Evolutionary conservation across 2,113 vertebrate species (phyloP), one percentile per base, ranked within the genome.

Genomic region (Clarias macrocephalus): DNA sequence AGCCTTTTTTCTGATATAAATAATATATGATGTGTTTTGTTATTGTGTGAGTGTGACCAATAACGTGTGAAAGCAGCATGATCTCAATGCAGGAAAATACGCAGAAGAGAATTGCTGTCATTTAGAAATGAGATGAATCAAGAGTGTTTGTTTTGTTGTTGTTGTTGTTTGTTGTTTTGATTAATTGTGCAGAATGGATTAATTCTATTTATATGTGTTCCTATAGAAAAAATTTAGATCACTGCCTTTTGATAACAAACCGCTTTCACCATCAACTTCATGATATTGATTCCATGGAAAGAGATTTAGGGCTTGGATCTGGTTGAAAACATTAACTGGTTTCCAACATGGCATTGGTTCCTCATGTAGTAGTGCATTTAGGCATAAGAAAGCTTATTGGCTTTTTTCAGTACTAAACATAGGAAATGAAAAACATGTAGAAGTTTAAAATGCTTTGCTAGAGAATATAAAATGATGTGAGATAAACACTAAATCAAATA

Each of bases 381-480:
- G 18, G 28, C 77, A 59, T 59, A 80, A 59, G 54, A 80, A 80
- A 21, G n/a, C 56, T 59, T 33, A 79, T 5, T 59, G 77, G 16
- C 77, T 59, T 80, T 33, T 33, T 80, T 80, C 54, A 80, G 54
- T 18, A 59, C 54, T 59, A 59, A 15, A 9, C 23, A 56, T 28
- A 30, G 6, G 6, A 23, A 18, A 48, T 82, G 37, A 63, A 63
- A 82, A 15, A 62, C 21, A 82, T 65, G 25, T 9, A 65, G 60
- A 12, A 48, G 60, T 65, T 48, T 82, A 63, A 65, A 82, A 82
- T 65, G 37, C 59, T 42, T 81, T 80, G 28, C 30, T 82, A 37
- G 63, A 63, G 4, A 21, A 48, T 63, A 3, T 63, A 42, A 83
- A 65, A 83, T 65, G 33, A 82, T 42, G 57, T 21, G 33, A 37